These are phyloP conservation scores for Pangasius larnaudii DNA, from an alignment of 2,797 vertebrate genomes.

Conservation along the genomic window DNA sequence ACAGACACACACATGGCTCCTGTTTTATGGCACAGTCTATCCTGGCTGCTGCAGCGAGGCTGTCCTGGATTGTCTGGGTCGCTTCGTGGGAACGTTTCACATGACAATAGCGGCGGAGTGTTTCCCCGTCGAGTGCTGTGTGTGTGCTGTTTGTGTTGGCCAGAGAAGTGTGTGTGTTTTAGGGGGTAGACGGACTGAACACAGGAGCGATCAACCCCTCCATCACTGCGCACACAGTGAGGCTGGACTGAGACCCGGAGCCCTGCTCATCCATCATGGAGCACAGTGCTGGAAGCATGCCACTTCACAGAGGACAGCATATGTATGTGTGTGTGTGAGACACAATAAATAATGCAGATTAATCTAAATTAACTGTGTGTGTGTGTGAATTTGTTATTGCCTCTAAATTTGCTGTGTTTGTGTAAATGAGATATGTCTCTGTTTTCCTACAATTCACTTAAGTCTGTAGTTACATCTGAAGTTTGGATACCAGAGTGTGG, in stretches of 20 bases:
- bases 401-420: not conserved
- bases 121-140: conserved; percentile 67
- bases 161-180: conserved; percentile 64
- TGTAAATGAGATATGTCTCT: not conserved
- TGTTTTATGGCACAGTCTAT: conserved; percentile 51
- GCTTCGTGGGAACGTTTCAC: conserved; percentile 73
- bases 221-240: conserved; percentile 36
- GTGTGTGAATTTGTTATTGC: not conserved
- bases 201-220: conserved; percentile 55
- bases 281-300: conserved; percentile 60
- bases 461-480: not conserved
- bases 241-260: conserved; percentile 57
- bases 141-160: conserved; percentile 75
- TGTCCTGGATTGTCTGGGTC: conserved; percentile 51
- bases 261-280: conserved; percentile 73
- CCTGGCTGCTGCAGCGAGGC: conserved; percentile 41
- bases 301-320: conserved; percentile 57
- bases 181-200: conserved; percentile 60
- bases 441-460: not conserved
- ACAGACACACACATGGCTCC: conserved; percentile 3
- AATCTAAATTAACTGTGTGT: not conserved
- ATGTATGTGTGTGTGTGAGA: conserved; percentile 33
- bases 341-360: conserved; percentile 7
- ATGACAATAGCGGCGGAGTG: conserved; percentile 67
- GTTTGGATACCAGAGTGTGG: conserved; percentile 27